Evolutionary conservation across 2,888 invertebrate species (phyloP), one percentile per base, ranked within the genome.

Genomic region (Apodemia zela): DNA sequence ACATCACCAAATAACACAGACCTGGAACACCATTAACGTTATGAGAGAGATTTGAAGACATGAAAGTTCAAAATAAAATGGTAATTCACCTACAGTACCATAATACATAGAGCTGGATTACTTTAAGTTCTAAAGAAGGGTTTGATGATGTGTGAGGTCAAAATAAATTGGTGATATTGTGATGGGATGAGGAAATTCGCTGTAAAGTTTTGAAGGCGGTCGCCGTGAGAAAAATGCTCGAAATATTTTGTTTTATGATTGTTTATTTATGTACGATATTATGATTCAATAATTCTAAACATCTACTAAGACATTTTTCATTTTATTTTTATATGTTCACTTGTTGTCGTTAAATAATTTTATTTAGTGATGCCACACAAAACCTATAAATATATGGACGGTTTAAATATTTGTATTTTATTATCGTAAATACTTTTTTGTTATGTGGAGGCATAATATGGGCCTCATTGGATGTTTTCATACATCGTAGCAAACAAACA

Each of bases 191-290:
- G 70, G 71, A 72, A 71, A 73, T 68, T 59, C 60, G 71, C 72
- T 66, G 72, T 73, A 73, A 73, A 73, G 65, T 73, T 72, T 79
- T 80, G 75, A 78, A 54, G 54, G 76, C 76, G 68, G 68, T 70
- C 68, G 67, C 68, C 73, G 74, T 75, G 74, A 72, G 75, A 73
- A 71, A 66, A 71, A 68, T 68, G 57, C 62, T 63, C 62, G 58
- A 63, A 63, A 64, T 67, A 67, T 54, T 59, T 60, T 38, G 47
- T 15, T 54, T 59, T 65, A 65, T 58, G 64, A 64, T 64, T 68
- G 69, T 67, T 63, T 68, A 61, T 69, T 63, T 60, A 62, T 65
- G 33, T 59, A 47, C 54, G 42, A 42, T 42, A 15, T 15, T 42
- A 38, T 42, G 42, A 38, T 38, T 38, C 38, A 38, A 38, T 38